Evolutionary conservation across 2,113 vertebrate genomes (phyloP).

Genomic region (Zapus hudsonius): DNA sequence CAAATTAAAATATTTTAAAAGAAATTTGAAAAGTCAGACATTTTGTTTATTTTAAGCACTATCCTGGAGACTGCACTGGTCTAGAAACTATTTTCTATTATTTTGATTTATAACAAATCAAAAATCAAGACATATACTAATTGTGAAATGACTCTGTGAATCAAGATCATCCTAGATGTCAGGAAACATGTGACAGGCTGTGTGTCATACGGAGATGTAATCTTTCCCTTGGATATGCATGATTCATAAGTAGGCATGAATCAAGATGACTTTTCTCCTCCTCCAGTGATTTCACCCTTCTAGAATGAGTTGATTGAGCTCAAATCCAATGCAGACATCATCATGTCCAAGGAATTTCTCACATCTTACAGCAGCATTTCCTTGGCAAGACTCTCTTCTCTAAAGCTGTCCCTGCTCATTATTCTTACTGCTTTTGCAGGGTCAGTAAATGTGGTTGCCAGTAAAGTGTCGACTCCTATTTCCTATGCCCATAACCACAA

Average conservation of each 20-base stretch:
- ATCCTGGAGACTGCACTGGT: not conserved
- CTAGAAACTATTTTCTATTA: not conserved
- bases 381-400: slow-evolving; percentile 43
- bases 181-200: not conserved
- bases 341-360: not conserved
- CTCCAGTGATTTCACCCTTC: not conserved
- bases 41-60: slow-evolving; percentile 27
- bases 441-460: slow-evolving; percentile 77
- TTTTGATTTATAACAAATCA: not conserved
- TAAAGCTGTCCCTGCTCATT: slow-evolving; percentile 59
- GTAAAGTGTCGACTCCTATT: slow-evolving; percentile 75
- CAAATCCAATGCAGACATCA: not conserved
- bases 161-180: not conserved
- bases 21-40: not conserved
- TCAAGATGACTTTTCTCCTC: not conserved
- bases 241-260: not conserved
- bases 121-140: not conserved
- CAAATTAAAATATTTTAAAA: not conserved
- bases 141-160: not conserved
- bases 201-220: not conserved
- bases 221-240: not conserved
- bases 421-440: slow-evolving; percentile 70
- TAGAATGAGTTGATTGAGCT: not conserved
- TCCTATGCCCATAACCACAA: slow-evolving; percentile 78
- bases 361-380: slow-evolving; percentile 36